Evolutionary conservation across 2,797 vertebrate species (phyloP).

Genomic region (Rachycentron canadum): DNA sequence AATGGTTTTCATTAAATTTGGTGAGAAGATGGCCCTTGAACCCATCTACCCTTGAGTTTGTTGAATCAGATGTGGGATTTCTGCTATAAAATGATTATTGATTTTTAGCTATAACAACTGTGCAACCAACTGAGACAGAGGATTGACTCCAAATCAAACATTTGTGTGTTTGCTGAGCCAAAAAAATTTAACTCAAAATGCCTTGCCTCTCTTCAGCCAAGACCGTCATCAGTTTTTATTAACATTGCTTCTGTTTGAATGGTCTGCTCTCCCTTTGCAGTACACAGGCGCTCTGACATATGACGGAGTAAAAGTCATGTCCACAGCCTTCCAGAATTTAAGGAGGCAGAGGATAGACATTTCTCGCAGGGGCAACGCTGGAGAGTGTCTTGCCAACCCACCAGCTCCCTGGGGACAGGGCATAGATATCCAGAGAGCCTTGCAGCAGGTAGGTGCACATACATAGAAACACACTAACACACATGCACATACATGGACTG

Average conservation of each 20-base stretch:
- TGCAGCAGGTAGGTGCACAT: constrained; percentile 91
- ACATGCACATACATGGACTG: constrained; percentile 9
- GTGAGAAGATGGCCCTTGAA: constrained; percentile 8
- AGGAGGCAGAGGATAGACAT: constrained; percentile 97
- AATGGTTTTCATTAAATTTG: constrained; percentile 16
- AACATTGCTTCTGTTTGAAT: constrained; percentile 10
- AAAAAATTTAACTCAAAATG: constrained; percentile 4
- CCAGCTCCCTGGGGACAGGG: constrained; percentile 99
- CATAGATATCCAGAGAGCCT: constrained; percentile 98
- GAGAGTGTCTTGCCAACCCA: constrained; percentile 98
- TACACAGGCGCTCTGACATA: constrained; percentile 97
- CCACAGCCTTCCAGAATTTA: constrained; percentile 96
- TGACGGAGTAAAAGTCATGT: constrained; percentile 97
- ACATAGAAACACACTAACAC: constrained; percentile 11
- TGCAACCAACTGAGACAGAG: not conserved
- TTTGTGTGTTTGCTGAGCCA: not conserved
- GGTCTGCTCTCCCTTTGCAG: constrained; percentile 77
- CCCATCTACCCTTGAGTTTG: not conserved
- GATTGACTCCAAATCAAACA: constrained; percentile 23
- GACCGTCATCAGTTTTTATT: not conserved
- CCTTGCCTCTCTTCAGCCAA: not conserved
- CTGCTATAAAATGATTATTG: constrained; percentile 18
- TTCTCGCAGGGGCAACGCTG: constrained; percentile 96
- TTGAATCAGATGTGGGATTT: constrained; percentile 24
- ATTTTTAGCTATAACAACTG: constrained; percentile 23